Evolutionary conservation across 2,888 invertebrate species (phyloP).

Genomic region (Hecatera dysodea): DNA sequence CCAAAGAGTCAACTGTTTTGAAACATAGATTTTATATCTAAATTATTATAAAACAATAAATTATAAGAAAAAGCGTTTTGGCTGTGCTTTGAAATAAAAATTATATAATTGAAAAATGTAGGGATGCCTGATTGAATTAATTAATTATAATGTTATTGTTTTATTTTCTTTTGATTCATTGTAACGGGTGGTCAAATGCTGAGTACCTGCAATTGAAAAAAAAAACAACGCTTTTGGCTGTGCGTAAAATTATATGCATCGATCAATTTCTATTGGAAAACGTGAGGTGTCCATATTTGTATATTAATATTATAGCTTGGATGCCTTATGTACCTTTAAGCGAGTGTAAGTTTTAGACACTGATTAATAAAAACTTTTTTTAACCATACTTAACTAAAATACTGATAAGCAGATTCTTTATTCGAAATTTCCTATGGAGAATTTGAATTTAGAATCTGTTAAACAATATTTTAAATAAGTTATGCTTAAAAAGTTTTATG

Average conservation of each 20-base stretch:
- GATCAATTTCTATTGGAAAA: constrained; percentile 48
- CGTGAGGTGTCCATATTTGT: constrained; percentile 56
- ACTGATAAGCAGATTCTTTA: no score
- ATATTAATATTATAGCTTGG: constrained; percentile 57
- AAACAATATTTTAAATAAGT: no score
- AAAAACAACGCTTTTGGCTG: constrained; percentile 62
- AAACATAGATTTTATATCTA: constrained; percentile 82
- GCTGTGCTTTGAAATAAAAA: constrained; percentile 86
- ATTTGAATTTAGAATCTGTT: no score
- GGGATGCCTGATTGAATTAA: constrained; percentile 57
- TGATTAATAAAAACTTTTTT: no score
- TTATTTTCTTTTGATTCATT: constrained; percentile 37
- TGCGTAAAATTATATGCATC: constrained; percentile 58
- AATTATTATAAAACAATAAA: constrained; percentile 76
- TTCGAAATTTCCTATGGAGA: no score
- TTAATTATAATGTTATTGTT: constrained; percentile 35
- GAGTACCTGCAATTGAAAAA: constrained; percentile 48
- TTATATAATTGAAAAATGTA: constrained; percentile 61
- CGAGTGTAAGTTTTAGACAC: constrained; percentile 32
- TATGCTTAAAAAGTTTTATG: no score
- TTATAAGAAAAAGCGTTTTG: constrained; percentile 82
- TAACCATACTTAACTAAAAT: no score
- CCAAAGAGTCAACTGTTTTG: constrained; percentile 88
- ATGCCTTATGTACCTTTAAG: constrained; percentile 60
- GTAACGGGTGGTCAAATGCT: constrained; percentile 66